Base-by-base conservation (phyloP, 2,888 invertebrate species). In the Fragum sueziense region DNA sequence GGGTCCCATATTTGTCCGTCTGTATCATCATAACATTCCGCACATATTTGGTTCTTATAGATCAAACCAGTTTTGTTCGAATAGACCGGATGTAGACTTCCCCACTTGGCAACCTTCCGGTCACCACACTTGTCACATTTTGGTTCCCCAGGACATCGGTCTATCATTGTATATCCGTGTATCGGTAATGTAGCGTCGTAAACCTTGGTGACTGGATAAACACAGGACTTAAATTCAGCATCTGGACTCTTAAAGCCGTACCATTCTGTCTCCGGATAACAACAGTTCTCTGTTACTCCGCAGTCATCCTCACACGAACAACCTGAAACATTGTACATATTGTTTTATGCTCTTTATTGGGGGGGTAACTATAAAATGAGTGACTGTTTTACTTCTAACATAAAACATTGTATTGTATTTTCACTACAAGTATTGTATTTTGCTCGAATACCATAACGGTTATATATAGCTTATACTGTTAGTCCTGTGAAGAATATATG, bases 251-350 rank as follows among this genome's bases (percentile, higher is more conserved):
- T 17, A 14, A 61, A 2, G 20, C n/a, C 47, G n/a, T 57, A 57
- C 25, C 9, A 4, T 22, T 41, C 65, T 20, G 41, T 20, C 25
- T 65, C 65, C 7, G 37, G 41, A 22, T n/a, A 65, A 65, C 65
- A 65, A 31, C 65, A 65, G 37, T 65, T 65, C n/a, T 65, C 9
- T 6, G n/a, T 65, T 14, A 65, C n/a, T 2, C 41, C 41, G 41
- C 65, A 65, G 25, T 65, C 65, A 22, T 20, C 22, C 65, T 65
- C 65, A 37, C 65, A 65, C 0, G 65, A 65, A 27, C 65, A 65
- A 41, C 25, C 65, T 65, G 65, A 29, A 61, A 61, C n/a, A n/a
- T n/a, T n/a, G n/a, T n/a, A n/a, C n/a, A n/a, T n/a, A n/a, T n/a
- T n/a, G n/a, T n/a, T n/a, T n/a, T n/a, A n/a, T n/a, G n/a, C n/a